These are phyloP conservation scores for Lasius platythorax DNA, from an alignment of 2,888 invertebrate genomes.

Conservation along the genomic window DNA sequence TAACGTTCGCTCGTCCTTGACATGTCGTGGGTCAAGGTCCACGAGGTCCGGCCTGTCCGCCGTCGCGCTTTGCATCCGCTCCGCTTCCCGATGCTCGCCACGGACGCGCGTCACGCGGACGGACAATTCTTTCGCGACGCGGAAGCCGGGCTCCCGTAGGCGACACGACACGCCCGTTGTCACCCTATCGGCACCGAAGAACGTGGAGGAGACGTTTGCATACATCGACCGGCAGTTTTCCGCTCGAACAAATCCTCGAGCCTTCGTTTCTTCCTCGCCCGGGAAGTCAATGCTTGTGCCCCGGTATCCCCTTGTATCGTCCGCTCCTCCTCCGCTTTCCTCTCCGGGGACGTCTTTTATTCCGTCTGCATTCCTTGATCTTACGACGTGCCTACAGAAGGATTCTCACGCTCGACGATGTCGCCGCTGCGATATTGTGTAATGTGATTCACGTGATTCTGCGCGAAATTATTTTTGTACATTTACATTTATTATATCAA, in stretches of 20 bases:
- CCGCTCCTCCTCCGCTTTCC: slow-evolving; percentile 28
- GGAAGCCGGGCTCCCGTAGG: slow-evolving; percentile 47
- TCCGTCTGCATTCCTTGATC: slow-evolving; percentile 55
- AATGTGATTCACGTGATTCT: neutral
- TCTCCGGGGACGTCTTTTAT: slow-evolving; percentile 48
- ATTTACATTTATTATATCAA: neutral
- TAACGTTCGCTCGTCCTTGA: slow-evolving; percentile 68
- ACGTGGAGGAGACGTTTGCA: slow-evolving; percentile 84
- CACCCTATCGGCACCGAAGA: slow-evolving; percentile 84
- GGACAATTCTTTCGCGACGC: slow-evolving; percentile 68
- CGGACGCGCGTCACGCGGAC: neutral
- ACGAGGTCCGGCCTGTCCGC: slow-evolving; percentile 3
- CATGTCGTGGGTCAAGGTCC: slow-evolving; percentile 72
- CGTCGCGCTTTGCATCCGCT: slow-evolving; percentile 22
- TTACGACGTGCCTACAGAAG: slow-evolving; percentile 64
- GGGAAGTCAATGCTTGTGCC: slow-evolving; percentile 71
- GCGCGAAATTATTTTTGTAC: neutral
- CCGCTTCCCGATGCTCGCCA: slow-evolving; percentile 22
- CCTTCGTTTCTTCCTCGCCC: slow-evolving; percentile 64
- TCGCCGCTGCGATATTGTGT: neutral
- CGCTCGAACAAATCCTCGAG: slow-evolving; percentile 83
- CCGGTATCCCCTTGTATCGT: slow-evolving; percentile 35
- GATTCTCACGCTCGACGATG: slow-evolving; percentile 48
- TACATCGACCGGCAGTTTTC: slow-evolving; percentile 85
- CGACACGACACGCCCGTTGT: slow-evolving; percentile 83